phyloP scores from a whole-genome alignment of 2,797 vertebrate genomes.

The Apodemus agrarius region DNA sequence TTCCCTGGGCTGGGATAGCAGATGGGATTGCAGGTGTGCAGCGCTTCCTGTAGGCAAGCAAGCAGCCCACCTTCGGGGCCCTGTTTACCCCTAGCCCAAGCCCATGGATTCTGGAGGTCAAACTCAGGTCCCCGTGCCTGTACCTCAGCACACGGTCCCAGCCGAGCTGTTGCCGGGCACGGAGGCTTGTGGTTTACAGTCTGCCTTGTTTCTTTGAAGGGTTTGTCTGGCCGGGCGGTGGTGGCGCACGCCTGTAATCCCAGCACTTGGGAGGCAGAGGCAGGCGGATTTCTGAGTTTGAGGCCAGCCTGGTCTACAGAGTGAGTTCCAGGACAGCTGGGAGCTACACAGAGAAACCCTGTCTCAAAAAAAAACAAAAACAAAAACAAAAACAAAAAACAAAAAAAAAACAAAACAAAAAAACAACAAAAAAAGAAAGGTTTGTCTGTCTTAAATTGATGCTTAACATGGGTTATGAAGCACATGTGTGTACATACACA shows the following conservation, averaged over 20 bases:
- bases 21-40: background rate
- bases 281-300: too few relatives aligned
- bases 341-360: too few relatives aligned
- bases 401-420: too few relatives aligned
- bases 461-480: background rate
- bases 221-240: too few relatives aligned
- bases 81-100: background rate
- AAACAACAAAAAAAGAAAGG: too few relatives aligned
- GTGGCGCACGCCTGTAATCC: too few relatives aligned
- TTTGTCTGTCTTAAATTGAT: background rate
- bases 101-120: background rate
- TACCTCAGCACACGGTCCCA: background rate
- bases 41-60: background rate
- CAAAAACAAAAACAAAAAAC: too few relatives aligned
- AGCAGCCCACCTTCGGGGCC: background rate
- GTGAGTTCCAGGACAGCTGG: too few relatives aligned
- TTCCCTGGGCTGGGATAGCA: background rate
- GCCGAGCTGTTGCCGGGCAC: too few relatives aligned
- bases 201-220: background rate
- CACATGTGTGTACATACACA: background rate
- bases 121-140: background rate
- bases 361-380: too few relatives aligned
- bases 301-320: too few relatives aligned
- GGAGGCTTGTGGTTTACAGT: background rate
- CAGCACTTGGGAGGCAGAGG: too few relatives aligned